Conservation (phyloP, 1,140 invertebrate species). For the Zaprionus camerounensis region DNA sequence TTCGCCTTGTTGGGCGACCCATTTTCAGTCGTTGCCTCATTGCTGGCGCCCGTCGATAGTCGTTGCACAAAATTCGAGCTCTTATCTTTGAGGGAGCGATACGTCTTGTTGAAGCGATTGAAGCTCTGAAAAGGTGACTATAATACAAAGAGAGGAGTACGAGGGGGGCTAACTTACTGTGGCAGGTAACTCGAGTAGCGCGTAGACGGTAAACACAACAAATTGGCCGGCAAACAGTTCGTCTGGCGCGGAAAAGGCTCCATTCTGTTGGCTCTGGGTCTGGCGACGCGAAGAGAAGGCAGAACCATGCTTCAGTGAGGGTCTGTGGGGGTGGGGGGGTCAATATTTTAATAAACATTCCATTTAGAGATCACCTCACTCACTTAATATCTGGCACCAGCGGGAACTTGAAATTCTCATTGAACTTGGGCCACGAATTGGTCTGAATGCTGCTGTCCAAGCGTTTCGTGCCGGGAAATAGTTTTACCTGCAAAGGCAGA, state of each 20-base stretch:
- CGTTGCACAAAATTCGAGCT: conserved; percentile 73
- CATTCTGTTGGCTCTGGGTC: conserved; percentile 31
- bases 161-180: conserved; percentile 54
- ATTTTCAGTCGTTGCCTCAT: conserved; percentile 49
- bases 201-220: conserved; percentile 90
- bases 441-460: conserved; percentile 90
- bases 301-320: conserved; percentile 69
- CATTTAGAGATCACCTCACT: conserved; percentile 32
- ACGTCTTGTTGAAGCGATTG: conserved; percentile 81
- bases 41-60: conserved; percentile 35
- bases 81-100: conserved; percentile 75
- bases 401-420: conserved; percentile 90
- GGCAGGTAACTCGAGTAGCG: conserved; percentile 87
- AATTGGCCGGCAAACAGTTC: conserved; percentile 88
- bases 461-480: conserved; percentile 90
- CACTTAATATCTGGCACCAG: conserved; percentile 85
- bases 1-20: conserved; percentile 43
- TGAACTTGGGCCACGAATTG: conserved; percentile 91
- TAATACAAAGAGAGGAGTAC: conserved; percentile 21
- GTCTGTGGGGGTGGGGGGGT: conserved; percentile 37
- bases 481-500: conserved; percentile 87
- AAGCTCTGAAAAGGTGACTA: conserved; percentile 67
- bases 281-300: conserved; percentile 45
- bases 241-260: conserved; percentile 68
- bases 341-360: background rate